Conservation (phyloP, 2,113 vertebrate genomes). For the Pyxicephalus adspersus region DNA sequence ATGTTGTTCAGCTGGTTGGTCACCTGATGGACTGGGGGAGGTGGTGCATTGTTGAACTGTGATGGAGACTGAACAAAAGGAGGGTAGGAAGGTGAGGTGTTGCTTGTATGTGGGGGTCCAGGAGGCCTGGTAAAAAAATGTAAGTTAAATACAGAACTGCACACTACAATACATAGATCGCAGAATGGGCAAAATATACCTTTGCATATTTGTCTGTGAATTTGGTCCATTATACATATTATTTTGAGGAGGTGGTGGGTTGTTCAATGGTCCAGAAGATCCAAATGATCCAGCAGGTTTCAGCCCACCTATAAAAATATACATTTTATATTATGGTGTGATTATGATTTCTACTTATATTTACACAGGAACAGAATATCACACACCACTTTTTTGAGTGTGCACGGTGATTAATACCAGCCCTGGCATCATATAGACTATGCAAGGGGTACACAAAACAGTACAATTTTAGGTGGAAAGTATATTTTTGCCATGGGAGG, state of each 20-base stretch:
- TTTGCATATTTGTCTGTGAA: constrained; percentile 67
- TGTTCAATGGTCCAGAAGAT: constrained; percentile 62
- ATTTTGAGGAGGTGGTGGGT: constrained; percentile 67
- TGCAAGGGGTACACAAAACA: too few species aligned
- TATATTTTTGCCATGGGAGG: too few species aligned
- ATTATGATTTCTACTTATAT: too few species aligned
- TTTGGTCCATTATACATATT: constrained; percentile 73
- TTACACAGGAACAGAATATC: too few species aligned
- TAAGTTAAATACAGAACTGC: background rate
- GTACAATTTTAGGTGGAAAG: too few species aligned
- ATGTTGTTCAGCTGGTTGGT: constrained; percentile 82
- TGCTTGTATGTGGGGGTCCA: constrained; percentile 62
- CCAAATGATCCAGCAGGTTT: constrained; percentile 76
- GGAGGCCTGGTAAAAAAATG: constrained; percentile 58
- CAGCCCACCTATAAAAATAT: constrained; percentile 69
- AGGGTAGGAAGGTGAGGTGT: constrained; percentile 59
- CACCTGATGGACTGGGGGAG: constrained; percentile 77
- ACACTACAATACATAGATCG: background rate
- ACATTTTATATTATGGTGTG: background rate
- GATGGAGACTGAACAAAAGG: constrained; percentile 70
- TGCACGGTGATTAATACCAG: too few species aligned
- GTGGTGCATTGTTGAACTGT: constrained; percentile 70
- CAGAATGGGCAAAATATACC: constrained; percentile 53
- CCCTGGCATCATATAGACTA: too few species aligned
- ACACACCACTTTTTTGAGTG: too few species aligned